phyloP scores from a whole-genome alignment of 2,888 invertebrate genomes.

The Choristoneura rosaceana region DNA sequence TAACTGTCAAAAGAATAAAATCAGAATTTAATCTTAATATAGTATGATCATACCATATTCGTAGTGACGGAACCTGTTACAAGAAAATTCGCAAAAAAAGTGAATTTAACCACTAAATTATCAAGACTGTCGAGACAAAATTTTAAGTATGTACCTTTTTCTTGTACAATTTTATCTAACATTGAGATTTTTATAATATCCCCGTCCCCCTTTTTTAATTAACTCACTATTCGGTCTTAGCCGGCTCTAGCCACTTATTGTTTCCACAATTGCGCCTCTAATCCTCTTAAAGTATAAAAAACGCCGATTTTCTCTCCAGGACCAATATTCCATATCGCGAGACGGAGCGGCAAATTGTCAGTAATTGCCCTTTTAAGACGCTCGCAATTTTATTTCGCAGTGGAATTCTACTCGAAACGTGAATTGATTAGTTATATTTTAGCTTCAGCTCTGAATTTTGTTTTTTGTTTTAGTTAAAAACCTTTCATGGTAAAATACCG shows the following conservation, averaged over 20 bases:
- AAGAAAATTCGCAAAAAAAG: too few relatives aligned
- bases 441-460: background rate
- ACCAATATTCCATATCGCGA: conserved; percentile 72
- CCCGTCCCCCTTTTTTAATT: conserved; percentile 7
- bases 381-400: conserved; percentile 65
- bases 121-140: too few relatives aligned
- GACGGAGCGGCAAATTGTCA: conserved; percentile 73
- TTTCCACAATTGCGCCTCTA: conserved; percentile 46
- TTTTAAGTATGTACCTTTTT: background rate
- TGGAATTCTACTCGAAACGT: conserved; percentile 59
- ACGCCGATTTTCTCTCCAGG: conserved; percentile 57
- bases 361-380: conserved; percentile 83
- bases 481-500: background rate
- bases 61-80: too few relatives aligned
- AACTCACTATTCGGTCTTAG: conserved; percentile 21
- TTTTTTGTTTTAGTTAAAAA: background rate
- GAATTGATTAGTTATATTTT: conserved; percentile 33
- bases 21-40: too few relatives aligned
- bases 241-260: conserved; percentile 23
- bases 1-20: too few relatives aligned
- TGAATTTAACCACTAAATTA: too few relatives aligned
- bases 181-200: background rate
- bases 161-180: background rate
- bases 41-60: too few relatives aligned
- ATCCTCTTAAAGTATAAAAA: conserved; percentile 55